These are phyloP conservation scores for Scaptomyza caliginosa DNA, from an alignment of 2,888 invertebrate species.

Conservation along the genomic window DNA sequence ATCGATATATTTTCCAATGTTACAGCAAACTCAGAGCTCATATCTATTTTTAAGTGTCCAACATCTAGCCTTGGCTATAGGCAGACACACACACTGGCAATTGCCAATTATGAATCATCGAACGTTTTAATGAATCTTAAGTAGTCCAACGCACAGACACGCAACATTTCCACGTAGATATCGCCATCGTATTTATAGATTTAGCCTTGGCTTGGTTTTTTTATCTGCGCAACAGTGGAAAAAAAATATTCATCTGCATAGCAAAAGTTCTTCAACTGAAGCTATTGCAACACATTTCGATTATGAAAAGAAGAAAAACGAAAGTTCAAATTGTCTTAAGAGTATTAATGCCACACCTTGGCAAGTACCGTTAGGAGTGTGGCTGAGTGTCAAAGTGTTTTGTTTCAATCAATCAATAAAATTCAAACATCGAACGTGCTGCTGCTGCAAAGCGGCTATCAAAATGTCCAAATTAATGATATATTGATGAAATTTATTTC, in stretches of 20 bases:
- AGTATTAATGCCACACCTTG: slow-evolving; percentile 10
- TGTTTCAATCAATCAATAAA: slow-evolving; percentile 56
- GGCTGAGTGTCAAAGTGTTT: slow-evolving; percentile 65
- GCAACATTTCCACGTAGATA: slow-evolving; percentile 7
- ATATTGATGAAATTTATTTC: slow-evolving; percentile 71
- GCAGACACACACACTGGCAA: neutral
- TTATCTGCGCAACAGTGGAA: slow-evolving; percentile 21
- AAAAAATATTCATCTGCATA: no score
- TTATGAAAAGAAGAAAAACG: slow-evolving; percentile 46
- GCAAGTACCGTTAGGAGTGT: slow-evolving; percentile 39
- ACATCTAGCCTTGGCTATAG: neutral
- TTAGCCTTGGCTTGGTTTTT: slow-evolving; percentile 51
- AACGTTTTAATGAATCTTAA: slow-evolving; percentile 6
- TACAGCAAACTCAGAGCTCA: neutral
- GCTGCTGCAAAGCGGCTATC: slow-evolving; percentile 33
- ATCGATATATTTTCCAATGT: no score
- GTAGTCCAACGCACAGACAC: slow-evolving; percentile 16
- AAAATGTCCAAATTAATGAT: slow-evolving; percentile 65
- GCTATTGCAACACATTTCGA: slow-evolving; percentile 18
- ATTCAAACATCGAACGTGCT: slow-evolving; percentile 25
- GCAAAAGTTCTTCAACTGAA: slow-evolving; percentile 19
- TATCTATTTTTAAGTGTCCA: slow-evolving; percentile 9
- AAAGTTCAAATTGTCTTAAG: slow-evolving; percentile 44
- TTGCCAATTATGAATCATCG: slow-evolving; percentile 46
- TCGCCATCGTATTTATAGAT: slow-evolving; percentile 42